These are phyloP conservation scores for Scaptomyza montana DNA, from an alignment of 1,140 invertebrate species.

Conservation along the genomic window DNA sequence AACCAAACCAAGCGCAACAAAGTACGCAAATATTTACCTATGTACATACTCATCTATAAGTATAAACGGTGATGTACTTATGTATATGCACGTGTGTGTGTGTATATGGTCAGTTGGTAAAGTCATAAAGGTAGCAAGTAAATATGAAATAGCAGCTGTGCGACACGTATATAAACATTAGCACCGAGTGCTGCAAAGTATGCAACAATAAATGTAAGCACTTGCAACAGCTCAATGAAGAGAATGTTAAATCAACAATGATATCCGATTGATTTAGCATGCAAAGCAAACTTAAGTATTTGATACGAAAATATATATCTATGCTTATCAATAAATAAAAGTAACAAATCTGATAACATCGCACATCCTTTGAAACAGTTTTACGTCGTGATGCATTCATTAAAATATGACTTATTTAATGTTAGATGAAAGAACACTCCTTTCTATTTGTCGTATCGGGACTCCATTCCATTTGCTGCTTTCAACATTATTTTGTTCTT, in stretches of 20 bases:
- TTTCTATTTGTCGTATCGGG: too few relatives aligned
- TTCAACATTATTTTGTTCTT: neutral
- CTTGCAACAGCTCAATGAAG: neutral
- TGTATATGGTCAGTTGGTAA: constrained; percentile 20
- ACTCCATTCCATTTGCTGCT: neutral
- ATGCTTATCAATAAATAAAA: too few relatives aligned
- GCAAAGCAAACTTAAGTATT: neutral
- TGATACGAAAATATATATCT: neutral
- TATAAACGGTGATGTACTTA: neutral
- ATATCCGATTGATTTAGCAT: neutral
- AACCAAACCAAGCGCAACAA: constrained; percentile 78
- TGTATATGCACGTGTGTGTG: constrained; percentile 7
- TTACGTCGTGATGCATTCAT: neutral
- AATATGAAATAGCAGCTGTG: constrained; percentile 8
- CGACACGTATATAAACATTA: constrained; percentile 18
- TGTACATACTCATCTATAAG: constrained; percentile 15
- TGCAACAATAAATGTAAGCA: constrained; percentile 21
- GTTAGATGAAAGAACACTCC: too few relatives aligned
- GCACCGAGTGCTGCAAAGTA: constrained; percentile 15
- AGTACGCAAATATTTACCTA: constrained; percentile 75
- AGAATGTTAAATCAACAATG: neutral
- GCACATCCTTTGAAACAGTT: too few relatives aligned
- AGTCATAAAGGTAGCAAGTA: constrained; percentile 23
- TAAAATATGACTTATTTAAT: too few relatives aligned
- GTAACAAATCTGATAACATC: too few relatives aligned